Percentiles rank a stretch among this genome's conserved stretches.
Conservation (phyloP, 2,888 invertebrate species). For the Amorpha juglandis region DNA sequence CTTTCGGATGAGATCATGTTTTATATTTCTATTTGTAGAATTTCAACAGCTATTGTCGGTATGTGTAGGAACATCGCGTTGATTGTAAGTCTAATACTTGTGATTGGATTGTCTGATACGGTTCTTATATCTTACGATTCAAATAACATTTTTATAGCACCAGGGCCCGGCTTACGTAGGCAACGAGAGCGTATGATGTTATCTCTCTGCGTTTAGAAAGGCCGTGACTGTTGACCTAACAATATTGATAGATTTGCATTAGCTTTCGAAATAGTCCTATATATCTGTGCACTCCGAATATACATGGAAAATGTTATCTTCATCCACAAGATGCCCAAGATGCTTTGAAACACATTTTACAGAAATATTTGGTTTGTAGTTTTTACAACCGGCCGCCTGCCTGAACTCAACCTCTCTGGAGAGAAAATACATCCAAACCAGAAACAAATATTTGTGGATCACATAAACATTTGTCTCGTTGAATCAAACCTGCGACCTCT, state of each 20-base stretch:
- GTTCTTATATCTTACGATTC: constrained; percentile 60
- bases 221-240: constrained; percentile 52
- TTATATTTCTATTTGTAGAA: constrained; percentile 63
- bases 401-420: too few relatives aligned
- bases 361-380: too few relatives aligned
- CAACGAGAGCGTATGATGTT: constrained; percentile 47
- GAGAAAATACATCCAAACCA: too few relatives aligned
- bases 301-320: not conserved
- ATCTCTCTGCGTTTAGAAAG: constrained; percentile 58
- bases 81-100: constrained; percentile 46
- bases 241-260: constrained; percentile 33
- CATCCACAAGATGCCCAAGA: too few relatives aligned
- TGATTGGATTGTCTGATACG: constrained; percentile 52
- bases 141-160: constrained; percentile 52
- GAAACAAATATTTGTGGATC: too few relatives aligned
- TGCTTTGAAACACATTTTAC: too few relatives aligned
- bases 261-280: constrained; percentile 29
- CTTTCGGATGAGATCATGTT: constrained; percentile 46
- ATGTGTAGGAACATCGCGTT: constrained; percentile 51
- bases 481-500: too few relatives aligned
- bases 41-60: constrained; percentile 63
- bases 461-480: too few relatives aligned
- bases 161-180: constrained; percentile 33
- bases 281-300: not conserved
- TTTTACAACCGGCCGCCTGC: too few relatives aligned